Evolutionary conservation across 2,113 vertebrate genomes (phyloP).

Genomic region (Carassius gibelio): DNA sequence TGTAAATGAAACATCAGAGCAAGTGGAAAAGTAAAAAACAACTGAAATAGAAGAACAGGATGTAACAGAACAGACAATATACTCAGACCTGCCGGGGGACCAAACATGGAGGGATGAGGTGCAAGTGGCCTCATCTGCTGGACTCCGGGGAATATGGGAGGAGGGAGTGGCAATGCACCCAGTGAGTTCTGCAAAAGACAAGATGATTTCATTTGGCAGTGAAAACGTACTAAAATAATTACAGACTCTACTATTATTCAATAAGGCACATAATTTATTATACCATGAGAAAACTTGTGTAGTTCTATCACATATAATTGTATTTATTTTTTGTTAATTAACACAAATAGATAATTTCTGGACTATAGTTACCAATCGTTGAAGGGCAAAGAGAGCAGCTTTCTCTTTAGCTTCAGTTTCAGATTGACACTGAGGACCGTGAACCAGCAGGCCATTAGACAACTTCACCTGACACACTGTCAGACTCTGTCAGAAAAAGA

Average conservation of each 20-base stretch:
- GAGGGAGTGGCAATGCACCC: constrained; percentile 83
- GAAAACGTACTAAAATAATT: background rate
- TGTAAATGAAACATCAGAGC: background rate
- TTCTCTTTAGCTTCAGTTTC: constrained; percentile 94
- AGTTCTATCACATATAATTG: too few relatives aligned
- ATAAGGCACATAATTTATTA: background rate
- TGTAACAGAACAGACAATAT: background rate
- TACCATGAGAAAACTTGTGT: too few relatives aligned
- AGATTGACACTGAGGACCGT: constrained; percentile 89
- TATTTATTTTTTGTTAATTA: background rate
- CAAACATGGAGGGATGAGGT: constrained; percentile 70
- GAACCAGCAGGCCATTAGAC: constrained; percentile 87
- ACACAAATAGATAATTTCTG: background rate
- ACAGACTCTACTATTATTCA: background rate
- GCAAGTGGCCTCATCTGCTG: constrained; percentile 79
- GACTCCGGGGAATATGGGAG: constrained; percentile 82
- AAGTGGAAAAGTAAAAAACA: background rate
- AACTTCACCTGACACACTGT: constrained; percentile 91
- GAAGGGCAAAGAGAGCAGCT: constrained; percentile 88
- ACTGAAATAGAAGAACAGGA: background rate
- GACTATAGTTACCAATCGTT: constrained; percentile 82
- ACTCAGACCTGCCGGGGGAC: constrained; percentile 76
- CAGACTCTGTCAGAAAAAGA: constrained; percentile 75
- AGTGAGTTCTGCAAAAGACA: constrained; percentile 78
- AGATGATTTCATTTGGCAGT: background rate